Base-by-base conservation (phyloP, 2,888 invertebrate genomes). In the Syrphus vitripennis region DNA sequence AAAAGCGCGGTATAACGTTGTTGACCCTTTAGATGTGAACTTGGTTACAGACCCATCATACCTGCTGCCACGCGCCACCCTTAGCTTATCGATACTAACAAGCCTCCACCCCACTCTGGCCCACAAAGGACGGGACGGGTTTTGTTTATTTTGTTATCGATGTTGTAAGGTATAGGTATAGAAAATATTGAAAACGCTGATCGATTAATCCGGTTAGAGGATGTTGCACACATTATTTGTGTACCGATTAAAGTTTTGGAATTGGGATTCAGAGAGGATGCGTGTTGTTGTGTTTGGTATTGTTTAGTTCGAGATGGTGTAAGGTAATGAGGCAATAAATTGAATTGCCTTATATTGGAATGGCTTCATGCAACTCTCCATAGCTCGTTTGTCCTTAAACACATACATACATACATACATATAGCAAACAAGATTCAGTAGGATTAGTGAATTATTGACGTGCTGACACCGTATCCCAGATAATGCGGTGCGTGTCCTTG, bases 181-280 rank as follows among this genome's bases (percentile, higher is more conserved):
- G 74, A 77, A 84, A 84, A 84, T 84, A 81, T 84, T 84, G 81
- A 84, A 84, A 77, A 53, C 59, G 72, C 72, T 72, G 81, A 84
- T 84, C 84, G 81, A 84, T 81, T 84, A 81, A 84, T 84, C 84
- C 76, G 84, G 81, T 84, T 84, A 84, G 81, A 77, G 81, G 72
- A 84, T 84, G 84, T 72, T 84, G 67, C 71, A 81, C 76, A 72
- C 76, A 72, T 71, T 81, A 76, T 81, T 84, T 84, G 76, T 81
- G 76, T 69, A 69, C 45, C 76, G 84, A 77, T 84, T 84, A 84
- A 81, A 80, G 75, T 65, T 71, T 63, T 65, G 65, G 42, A 31
- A 61, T 45, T 59, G 75, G 75, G 53, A 65, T 71, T 70, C 55
- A 55, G 61, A 57, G n/a, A n/a, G n/a, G n/a, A n/a, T n/a, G n/a